Evolutionary conservation across 2,113 vertebrate genomes (phyloP).

Genomic region (Neogobius melanostomus): DNA sequence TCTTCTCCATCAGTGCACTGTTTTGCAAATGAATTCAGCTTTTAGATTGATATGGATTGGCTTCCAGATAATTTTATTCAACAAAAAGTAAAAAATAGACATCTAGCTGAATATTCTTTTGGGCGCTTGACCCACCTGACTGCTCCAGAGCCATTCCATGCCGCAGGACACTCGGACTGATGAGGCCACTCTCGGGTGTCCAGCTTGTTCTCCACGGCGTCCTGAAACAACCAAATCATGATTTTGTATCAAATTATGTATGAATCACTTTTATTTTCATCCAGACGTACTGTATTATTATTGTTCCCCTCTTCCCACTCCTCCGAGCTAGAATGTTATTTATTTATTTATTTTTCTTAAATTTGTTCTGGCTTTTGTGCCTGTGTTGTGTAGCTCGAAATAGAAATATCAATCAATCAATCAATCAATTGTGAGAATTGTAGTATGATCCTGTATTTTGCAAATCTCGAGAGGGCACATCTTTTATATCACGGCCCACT

Average conservation of each 20-base stretch:
- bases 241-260: not conserved
- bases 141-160: slow-evolving; percentile 93
- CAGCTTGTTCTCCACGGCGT: slow-evolving; percentile 93
- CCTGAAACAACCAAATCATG: slow-evolving; percentile 36
- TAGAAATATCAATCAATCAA: too few relatives aligned
- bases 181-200: slow-evolving; percentile 92
- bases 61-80: too few relatives aligned
- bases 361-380: too few relatives aligned
- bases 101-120: not conserved
- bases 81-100: not conserved
- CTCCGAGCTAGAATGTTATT: too few relatives aligned
- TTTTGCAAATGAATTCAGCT: too few relatives aligned
- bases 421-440: not conserved
- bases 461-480: not conserved
- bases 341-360: too few relatives aligned
- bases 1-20: too few relatives aligned
- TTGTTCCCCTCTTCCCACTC: too few relatives aligned
- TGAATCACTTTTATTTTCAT: not conserved
- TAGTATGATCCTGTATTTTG: not conserved
- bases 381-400: too few relatives aligned
- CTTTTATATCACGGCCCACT: not conserved
- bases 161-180: slow-evolving; percentile 86
- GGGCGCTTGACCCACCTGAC: slow-evolving; percentile 80
- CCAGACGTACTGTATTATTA: too few relatives aligned
- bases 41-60: too few relatives aligned